A percentile compares a stretch with the other conserved stretches of the same genome.
These are phyloP conservation scores for Pagrus major DNA, from an alignment of 2,113 vertebrate genomes.

Conservation along the genomic window DNA sequence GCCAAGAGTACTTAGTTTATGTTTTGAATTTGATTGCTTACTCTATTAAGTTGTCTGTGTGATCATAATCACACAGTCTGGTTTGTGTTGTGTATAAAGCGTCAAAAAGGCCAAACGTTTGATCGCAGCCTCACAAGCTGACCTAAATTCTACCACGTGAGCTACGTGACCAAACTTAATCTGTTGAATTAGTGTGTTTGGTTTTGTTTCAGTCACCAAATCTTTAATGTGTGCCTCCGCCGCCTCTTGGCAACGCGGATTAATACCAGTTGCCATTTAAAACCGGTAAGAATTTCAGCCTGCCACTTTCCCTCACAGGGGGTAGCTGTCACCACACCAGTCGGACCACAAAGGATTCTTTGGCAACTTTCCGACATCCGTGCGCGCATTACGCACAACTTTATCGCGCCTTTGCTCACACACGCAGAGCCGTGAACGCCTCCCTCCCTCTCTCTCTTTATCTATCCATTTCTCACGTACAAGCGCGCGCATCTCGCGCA, in stretches of 20 bases:
- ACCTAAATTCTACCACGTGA: conserved; percentile 27
- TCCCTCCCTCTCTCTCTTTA: background rate
- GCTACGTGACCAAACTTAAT: conserved; percentile 51
- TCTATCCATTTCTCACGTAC: background rate
- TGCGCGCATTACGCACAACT: conserved; percentile 46
- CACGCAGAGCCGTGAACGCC: background rate
- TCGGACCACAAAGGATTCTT: conserved; percentile 46
- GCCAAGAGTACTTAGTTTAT: no score
- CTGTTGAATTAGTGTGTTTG: background rate
- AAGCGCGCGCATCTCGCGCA: conserved; percentile 65
- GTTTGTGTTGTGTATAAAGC: background rate
- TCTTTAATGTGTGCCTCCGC: conserved; percentile 18
- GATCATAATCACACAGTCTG: background rate
- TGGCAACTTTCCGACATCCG: conserved; percentile 61
- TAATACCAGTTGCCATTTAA: conserved; percentile 55
- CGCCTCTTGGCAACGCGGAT: conserved; percentile 40
- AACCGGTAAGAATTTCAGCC: conserved; percentile 50
- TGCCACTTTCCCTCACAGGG: conserved; percentile 47
- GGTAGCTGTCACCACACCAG: conserved; percentile 65
- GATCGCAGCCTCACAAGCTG: conserved; percentile 15
- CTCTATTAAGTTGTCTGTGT: background rate
- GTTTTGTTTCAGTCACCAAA: conserved; percentile 29
- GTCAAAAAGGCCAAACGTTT: conserved; percentile 11
- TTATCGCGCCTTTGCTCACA: background rate
- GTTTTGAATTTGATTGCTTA: background rate